These are phyloP conservation scores for Cephus pygmeus DNA, from an alignment of 2,888 invertebrate genomes.

Conservation along the genomic window DNA sequence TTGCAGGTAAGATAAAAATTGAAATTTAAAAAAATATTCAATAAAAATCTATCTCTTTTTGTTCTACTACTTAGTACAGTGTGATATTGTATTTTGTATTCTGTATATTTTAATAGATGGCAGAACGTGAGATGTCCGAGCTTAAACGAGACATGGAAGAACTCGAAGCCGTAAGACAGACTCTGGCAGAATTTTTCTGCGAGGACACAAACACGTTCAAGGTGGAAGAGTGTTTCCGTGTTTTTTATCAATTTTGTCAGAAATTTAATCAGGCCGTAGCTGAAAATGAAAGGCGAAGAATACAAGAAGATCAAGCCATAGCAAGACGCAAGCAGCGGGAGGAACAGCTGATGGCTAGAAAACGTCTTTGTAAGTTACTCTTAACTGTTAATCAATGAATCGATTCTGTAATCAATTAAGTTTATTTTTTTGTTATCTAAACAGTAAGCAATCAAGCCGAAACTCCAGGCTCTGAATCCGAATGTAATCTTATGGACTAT, in stretches of 20 bases:
- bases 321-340: slow-evolving; percentile 80
- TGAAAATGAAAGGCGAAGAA: slow-evolving; percentile 85
- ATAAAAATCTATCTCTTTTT: neutral
- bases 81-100: slow-evolving; percentile 10
- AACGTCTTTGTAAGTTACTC: slow-evolving; percentile 70
- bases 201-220: slow-evolving; percentile 91
- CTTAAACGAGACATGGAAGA: slow-evolving; percentile 84
- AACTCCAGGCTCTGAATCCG: slow-evolving; percentile 79
- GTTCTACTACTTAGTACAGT: neutral
- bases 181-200: slow-evolving; percentile 93
- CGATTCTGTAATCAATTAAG: neutral
- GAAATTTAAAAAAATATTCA: slow-evolving; percentile 22
- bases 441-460: slow-evolving; percentile 76
- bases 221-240: slow-evolving; percentile 93
- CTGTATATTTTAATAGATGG: slow-evolving; percentile 69
- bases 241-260: slow-evolving; percentile 88
- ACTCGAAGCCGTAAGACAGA: slow-evolving; percentile 82
- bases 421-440: slow-evolving; percentile 23
- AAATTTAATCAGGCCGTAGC: slow-evolving; percentile 85
- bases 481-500: slow-evolving; percentile 82
- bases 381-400: neutral
- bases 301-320: slow-evolving; percentile 88
- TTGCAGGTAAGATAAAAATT: slow-evolving; percentile 72
- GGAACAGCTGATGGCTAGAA: slow-evolving; percentile 74
- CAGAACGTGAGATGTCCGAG: slow-evolving; percentile 81